Evolutionary conservation across 2,797 vertebrate genomes (phyloP), one percentile per base, ranked within the genome.

Genomic region (Psittacula echo): DNA sequence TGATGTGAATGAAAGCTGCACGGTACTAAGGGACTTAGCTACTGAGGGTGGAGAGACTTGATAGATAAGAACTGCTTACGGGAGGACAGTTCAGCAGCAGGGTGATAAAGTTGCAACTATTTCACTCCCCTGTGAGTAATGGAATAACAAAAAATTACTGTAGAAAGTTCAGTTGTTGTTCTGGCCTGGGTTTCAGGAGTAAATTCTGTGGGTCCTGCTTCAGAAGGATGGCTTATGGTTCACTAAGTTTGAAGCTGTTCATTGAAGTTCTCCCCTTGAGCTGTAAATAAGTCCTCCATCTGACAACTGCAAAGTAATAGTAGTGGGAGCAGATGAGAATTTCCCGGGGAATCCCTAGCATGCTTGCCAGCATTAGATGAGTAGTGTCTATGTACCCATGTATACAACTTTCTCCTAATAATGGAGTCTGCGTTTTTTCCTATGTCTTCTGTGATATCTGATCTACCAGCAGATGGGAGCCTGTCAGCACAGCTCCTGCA

Each of bases 391-490:
- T 17, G 32, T 64, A 61, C 23, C 7, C 16, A 60, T 9, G 37
- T 68, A 21, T 3, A 11, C 62, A 89, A 75, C 45, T 87, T 86
- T 44, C 5, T 90, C 4, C 13, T 85, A 87, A 82, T 84, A 90
- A 53, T 84, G 81, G 54, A 64, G 34, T 5, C 32, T 53, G 27
- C 16, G 21, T 7, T 2, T 32, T 76, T 85, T 54, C 48, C 11
- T 1, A 15, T 54, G 73, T 67, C 29, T 91, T 86, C 65, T 90
- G 47, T 67, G 42, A 19, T 90, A 89, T 91, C 81, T 96, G 77
- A 91, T 95, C 77, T 93, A 75, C 91, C 93, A 95, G 92, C 84
- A 96, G 91, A 76, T 93, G 93, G 94, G 75, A 92, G 68, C 78
- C 75, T 92, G 30, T 89, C 90, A 95, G 60, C 64, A 60, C 50